Evolutionary conservation across 2,888 invertebrate genomes (phyloP).

Genomic region (Rosalia funebris): DNA sequence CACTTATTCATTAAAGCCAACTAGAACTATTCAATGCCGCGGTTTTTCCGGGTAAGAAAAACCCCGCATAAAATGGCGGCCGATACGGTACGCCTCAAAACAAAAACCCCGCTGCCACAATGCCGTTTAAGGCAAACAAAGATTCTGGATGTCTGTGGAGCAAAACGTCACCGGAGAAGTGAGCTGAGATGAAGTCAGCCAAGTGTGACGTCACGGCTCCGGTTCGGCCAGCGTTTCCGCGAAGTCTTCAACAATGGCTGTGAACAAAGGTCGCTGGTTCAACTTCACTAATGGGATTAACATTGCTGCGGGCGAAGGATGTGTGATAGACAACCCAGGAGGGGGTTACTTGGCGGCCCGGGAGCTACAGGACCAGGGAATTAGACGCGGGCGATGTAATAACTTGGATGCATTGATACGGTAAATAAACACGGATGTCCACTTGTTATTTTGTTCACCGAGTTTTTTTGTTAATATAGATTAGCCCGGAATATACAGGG

Average conservation of each 20-base stretch:
- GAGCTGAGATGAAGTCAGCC: constrained; percentile 31
- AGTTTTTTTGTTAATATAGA: too few relatives aligned
- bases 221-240: constrained; percentile 59
- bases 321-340: constrained; percentile 56
- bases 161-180: constrained; percentile 26
- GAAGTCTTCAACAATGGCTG: constrained; percentile 57
- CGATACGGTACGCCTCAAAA: too few relatives aligned
- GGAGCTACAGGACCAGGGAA: constrained; percentile 9
- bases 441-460: too few relatives aligned
- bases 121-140: constrained; percentile 22
- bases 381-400: not conserved
- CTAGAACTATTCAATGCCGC: too few relatives aligned
- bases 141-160: constrained; percentile 20
- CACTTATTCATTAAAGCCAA: too few relatives aligned
- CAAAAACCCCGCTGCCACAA: too few relatives aligned
- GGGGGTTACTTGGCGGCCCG: constrained; percentile 28
- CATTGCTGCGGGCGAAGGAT: constrained; percentile 59
- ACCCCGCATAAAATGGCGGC: too few relatives aligned
- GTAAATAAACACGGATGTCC: too few relatives aligned
- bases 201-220: constrained; percentile 61
- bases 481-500: too few relatives aligned
- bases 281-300: constrained; percentile 60
- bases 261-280: constrained; percentile 59
- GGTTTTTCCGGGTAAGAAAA: too few relatives aligned
- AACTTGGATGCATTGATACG: too few relatives aligned